These are phyloP conservation scores for Catharus bicknelli DNA, from an alignment of 2,113 vertebrate genomes.

Conservation along the genomic window DNA sequence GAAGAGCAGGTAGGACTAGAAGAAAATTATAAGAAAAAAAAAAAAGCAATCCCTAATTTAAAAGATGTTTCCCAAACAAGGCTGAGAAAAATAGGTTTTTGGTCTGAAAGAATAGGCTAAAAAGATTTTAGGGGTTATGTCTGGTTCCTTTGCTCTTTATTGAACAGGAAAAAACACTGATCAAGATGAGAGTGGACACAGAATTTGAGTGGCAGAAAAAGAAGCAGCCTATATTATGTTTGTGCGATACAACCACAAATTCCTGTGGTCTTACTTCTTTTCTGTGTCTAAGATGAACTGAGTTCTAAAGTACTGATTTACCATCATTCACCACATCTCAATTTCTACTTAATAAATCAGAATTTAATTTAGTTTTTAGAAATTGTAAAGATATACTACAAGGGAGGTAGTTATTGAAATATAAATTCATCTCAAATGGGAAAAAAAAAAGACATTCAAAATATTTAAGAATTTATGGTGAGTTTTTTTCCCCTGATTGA, in stretches of 20 bases:
- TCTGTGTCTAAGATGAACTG: background rate
- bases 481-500: background rate
- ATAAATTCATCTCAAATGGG: background rate
- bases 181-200: background rate
- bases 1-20: background rate
- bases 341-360: background rate
- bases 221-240: background rate
- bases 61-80: background rate
- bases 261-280: background rate
- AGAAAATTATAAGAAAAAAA: background rate
- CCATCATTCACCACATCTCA: background rate
- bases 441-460: background rate
- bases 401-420: background rate
- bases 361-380: background rate
- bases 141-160: background rate
- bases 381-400: background rate
- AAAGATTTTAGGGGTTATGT: background rate
- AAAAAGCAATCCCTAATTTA: background rate
- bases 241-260: rapidly evolving
- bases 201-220: background rate
- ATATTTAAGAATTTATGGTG: background rate
- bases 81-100: background rate
- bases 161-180: background rate
- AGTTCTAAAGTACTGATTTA: background rate
- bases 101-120: background rate